Conservation (phyloP, 2,888 invertebrate species). For the Acanthosepion lycidas region DNA sequence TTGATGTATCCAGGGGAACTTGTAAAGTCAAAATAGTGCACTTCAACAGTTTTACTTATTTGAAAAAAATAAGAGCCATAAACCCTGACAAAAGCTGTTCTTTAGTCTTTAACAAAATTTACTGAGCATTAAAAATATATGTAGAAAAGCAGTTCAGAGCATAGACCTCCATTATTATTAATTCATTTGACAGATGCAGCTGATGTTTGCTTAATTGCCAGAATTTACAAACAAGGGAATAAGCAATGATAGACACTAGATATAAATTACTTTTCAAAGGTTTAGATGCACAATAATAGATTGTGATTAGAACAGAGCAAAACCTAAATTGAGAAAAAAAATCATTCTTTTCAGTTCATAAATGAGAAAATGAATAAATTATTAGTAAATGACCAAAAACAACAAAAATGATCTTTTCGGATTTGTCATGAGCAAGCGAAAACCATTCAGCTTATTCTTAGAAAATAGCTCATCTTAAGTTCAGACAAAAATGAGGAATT, state of each 20-base stretch:
- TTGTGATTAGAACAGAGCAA: not conserved
- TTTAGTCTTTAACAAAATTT: too few relatives aligned
- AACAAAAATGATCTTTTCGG: not conserved
- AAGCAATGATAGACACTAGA: not conserved
- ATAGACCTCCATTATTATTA: too few relatives aligned
- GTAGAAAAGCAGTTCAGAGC: too few relatives aligned
- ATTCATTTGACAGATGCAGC: too few relatives aligned
- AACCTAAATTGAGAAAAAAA: not conserved
- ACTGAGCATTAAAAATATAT: too few relatives aligned
- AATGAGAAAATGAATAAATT: constrained; percentile 33
- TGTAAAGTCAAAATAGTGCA: too few relatives aligned
- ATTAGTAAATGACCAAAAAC: not conserved
- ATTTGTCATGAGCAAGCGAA: too few relatives aligned
- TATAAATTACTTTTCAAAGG: not conserved
- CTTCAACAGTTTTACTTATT: too few relatives aligned
- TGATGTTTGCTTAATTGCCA: not conserved
- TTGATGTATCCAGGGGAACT: too few relatives aligned
- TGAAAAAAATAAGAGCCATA: too few relatives aligned
- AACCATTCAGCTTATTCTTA: too few relatives aligned
- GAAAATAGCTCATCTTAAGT: not conserved
- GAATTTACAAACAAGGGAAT: not conserved
- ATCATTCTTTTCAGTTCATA: not conserved
- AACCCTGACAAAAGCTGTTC: too few relatives aligned
- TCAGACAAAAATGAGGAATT: not conserved
- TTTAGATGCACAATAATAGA: not conserved